phyloP scores from a whole-genome alignment of 2,888 invertebrate genomes.

The Tuta absoluta region DNA sequence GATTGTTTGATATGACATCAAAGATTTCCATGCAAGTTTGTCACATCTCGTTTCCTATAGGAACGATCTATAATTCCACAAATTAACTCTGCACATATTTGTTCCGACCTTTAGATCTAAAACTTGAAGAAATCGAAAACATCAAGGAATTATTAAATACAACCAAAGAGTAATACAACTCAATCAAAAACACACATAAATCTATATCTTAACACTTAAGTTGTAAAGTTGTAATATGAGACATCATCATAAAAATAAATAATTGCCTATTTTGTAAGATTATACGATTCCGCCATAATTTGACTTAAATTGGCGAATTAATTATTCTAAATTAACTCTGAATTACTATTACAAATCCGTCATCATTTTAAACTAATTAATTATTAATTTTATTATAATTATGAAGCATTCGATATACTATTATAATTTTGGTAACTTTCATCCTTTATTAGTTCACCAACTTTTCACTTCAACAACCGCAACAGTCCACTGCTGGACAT shows the following conservation, averaged over 20 bases:
- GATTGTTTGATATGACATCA: no score
- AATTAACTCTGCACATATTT: no score
- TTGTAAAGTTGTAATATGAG: neutral
- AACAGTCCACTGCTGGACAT: no score
- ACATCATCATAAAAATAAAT: neutral
- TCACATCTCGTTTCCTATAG: no score
- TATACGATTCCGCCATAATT: neutral
- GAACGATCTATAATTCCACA: no score
- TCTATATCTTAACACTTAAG: neutral
- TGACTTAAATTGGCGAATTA: neutral
- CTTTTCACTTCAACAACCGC: no score
- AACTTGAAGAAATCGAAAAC: no score
- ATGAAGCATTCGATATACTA: no score
- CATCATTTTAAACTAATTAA: neutral
- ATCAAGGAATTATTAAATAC: neutral
- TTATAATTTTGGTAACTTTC: no score
- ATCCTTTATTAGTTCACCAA: no score
- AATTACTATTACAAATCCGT: neutral
- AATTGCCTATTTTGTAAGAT: neutral
- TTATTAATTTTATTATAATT: neutral
- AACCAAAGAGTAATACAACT: neutral
- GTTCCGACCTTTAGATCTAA: no score
- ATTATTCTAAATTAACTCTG: neutral
- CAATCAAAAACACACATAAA: constrained; percentile 3
- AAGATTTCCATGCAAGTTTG: no score